These are phyloP conservation scores for Protonibea diacanthus DNA, from an alignment of 2,797 vertebrate genomes.

Conservation along the genomic window DNA sequence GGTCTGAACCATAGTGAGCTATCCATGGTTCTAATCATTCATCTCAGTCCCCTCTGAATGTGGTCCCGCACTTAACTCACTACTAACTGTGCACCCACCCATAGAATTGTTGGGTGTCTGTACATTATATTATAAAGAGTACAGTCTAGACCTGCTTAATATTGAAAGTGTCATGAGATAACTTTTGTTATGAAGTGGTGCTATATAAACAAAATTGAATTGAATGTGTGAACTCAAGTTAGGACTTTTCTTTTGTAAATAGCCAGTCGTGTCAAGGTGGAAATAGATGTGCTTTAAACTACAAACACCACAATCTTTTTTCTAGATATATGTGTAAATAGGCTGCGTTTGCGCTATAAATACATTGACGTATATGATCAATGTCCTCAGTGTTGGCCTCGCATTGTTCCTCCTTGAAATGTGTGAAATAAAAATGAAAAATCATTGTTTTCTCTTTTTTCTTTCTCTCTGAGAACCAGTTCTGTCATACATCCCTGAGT, in stretches of 20 bases:
- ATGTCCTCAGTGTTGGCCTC: neutral
- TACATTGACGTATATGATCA: neutral
- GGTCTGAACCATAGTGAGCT: slow-evolving; percentile 66
- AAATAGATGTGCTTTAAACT: neutral
- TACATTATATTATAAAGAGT: no score
- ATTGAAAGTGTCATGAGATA: no score
- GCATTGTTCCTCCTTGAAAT: neutral
- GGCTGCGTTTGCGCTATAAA: neutral
- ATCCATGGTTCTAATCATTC: slow-evolving; percentile 76
- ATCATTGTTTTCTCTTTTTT: neutral
- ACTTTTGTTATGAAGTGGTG: no score
- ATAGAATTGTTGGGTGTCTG: neutral
- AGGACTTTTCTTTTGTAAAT: no score
- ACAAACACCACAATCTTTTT: no score
- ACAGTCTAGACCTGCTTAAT: no score
- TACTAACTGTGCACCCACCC: neutral
- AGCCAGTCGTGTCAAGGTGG: neutral
- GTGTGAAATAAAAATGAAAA: neutral
- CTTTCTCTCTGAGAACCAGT: neutral
- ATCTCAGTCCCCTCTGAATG: neutral
- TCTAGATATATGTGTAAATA: neutral
- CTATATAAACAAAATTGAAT: no score
- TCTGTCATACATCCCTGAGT: slow-evolving; percentile 12
- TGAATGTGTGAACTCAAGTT: no score
- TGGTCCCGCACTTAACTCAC: slow-evolving; percentile 8